Conservation (phyloP, 1,140 invertebrate genomes). For the Chrysoperla carnea region DNA sequence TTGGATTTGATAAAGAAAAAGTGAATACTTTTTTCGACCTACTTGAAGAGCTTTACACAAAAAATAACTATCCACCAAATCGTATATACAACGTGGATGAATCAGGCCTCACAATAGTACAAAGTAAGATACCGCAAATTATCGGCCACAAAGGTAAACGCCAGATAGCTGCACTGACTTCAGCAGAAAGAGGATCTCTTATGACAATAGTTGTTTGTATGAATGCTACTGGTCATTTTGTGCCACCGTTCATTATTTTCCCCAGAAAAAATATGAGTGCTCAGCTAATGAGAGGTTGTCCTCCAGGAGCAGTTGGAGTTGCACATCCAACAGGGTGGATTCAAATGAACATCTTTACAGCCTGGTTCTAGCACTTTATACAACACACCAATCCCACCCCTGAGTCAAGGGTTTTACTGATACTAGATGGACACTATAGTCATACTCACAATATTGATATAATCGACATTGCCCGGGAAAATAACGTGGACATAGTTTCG, state of each 20-base stretch:
- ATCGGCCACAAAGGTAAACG: conserved; percentile 20
- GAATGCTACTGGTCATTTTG: conserved; percentile 19
- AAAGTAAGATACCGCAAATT: conserved; percentile 23
- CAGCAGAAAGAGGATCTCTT: conserved; percentile 25
- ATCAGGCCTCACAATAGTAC: conserved; percentile 14
- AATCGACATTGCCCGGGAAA: conserved; percentile 13
- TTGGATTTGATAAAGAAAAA: conserved; percentile 12
- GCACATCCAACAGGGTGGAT: conserved; percentile 8
- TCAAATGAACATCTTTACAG: conserved; percentile 10
- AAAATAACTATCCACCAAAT: neutral
- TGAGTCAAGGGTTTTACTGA: conserved; percentile 7
- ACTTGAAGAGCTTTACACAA: conserved; percentile 10
- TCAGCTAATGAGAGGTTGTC: conserved; percentile 10
- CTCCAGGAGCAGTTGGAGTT: neutral
- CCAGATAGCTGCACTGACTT: conserved; percentile 25
- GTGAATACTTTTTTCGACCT: conserved; percentile 13
- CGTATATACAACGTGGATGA: conserved; percentile 17
- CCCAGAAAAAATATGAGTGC: conserved; percentile 15
- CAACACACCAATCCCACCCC: conserved; percentile 4
- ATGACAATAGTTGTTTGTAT: conserved; percentile 22
- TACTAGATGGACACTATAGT: conserved; percentile 1
- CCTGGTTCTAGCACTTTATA: conserved; percentile 8
- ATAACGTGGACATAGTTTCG: conserved; percentile 15
- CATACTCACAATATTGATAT: conserved; percentile 10
- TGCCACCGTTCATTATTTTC: conserved; percentile 26